Evolutionary conservation across 2,797 vertebrate genomes (phyloP).

Genomic region (Threskiornis aethiopicus): DNA sequence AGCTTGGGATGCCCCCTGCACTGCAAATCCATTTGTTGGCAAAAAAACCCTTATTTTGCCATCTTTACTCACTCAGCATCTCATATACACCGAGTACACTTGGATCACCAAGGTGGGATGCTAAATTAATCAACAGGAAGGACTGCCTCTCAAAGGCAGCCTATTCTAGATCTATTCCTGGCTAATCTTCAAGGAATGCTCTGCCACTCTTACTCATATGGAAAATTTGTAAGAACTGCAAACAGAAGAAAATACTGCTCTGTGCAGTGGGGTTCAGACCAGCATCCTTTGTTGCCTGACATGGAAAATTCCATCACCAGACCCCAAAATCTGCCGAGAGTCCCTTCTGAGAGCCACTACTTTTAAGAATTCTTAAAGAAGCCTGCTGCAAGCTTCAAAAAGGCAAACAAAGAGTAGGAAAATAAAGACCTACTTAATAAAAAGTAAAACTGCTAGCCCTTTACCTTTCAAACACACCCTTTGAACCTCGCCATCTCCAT

Average conservation of each 20-base stretch:
- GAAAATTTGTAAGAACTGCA: background rate
- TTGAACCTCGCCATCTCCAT: background rate
- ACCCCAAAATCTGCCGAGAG: background rate
- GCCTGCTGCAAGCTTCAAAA: background rate
- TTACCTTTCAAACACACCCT: background rate
- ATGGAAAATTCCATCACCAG: background rate
- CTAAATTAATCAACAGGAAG: constrained; percentile 40
- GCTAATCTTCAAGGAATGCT: background rate
- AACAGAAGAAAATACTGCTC: background rate
- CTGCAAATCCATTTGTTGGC: background rate
- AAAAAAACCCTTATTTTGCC: background rate
- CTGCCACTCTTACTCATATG: background rate
- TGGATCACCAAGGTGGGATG: constrained; percentile 5
- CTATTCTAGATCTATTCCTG: background rate
- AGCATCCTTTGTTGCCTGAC: background rate
- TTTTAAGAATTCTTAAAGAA: background rate
- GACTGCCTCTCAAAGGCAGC: background rate
- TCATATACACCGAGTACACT: background rate
- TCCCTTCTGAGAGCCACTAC: background rate
- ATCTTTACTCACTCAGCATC: background rate
- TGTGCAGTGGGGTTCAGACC: background rate
- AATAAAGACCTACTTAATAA: background rate
- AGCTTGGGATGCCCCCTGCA: rapidly evolving
- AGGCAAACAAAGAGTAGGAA: background rate
- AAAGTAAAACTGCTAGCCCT: background rate